Conservation (phyloP, 2,797 vertebrate genomes). For the Tokudaia muenninki region DNA sequence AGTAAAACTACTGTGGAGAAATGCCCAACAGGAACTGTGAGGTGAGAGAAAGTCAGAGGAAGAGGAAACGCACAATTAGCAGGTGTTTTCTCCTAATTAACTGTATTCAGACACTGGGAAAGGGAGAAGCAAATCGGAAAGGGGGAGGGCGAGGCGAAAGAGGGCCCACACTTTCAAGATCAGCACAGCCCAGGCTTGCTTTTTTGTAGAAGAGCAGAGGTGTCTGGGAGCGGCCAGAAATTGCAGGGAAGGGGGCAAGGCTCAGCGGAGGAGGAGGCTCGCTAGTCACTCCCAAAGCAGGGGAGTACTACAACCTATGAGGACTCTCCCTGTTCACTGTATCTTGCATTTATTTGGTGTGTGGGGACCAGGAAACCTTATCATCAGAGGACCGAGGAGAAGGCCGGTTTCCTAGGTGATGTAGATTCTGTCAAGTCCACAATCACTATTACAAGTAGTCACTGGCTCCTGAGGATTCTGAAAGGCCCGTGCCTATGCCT, state of each 20-base stretch:
- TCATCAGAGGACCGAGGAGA: not conserved
- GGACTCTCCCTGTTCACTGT: not conserved
- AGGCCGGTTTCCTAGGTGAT: not conserved
- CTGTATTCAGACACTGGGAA: not conserved
- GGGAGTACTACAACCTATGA: too few relatives aligned
- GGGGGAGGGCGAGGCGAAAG: not conserved
- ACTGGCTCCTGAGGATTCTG: not conserved
- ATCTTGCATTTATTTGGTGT: too few relatives aligned
- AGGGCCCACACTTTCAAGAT: not conserved
- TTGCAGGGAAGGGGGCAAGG: not conserved
- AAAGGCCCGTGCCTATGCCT: not conserved
- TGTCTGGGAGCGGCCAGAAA: not conserved
- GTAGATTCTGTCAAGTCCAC: not conserved
- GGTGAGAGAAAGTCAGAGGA: not conserved
- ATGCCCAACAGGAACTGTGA: not conserved
- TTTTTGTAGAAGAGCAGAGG: not conserved
- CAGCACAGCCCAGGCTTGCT: too few relatives aligned
- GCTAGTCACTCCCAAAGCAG: not conserved
- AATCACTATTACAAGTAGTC: not conserved
- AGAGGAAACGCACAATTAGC: not conserved
- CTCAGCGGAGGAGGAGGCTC: not conserved
- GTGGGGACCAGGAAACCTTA: not conserved
- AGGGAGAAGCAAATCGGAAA: not conserved
- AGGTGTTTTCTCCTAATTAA: slow-evolving; percentile 16
- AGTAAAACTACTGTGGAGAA: not conserved